These are phyloP conservation scores for Polyodon spathula DNA, from an alignment of 2,113 vertebrate species.

Conservation along the genomic window DNA sequence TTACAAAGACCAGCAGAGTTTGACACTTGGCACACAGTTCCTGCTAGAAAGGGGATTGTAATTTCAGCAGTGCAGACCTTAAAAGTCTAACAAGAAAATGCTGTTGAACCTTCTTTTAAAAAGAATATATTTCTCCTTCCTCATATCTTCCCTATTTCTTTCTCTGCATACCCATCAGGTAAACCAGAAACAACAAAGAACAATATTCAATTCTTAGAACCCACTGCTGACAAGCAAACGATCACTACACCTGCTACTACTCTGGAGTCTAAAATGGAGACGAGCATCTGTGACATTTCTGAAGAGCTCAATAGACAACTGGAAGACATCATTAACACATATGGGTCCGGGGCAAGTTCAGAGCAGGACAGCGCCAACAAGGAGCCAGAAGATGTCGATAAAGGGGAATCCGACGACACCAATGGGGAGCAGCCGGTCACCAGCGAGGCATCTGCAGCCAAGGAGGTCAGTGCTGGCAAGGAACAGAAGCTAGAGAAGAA, in stretches of 20 bases:
- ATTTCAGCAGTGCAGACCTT: no score
- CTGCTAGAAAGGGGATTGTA: no score
- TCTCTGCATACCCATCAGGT: not conserved
- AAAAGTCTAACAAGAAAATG: no score
- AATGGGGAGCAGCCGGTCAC: conserved; percentile 34
- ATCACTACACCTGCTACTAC: not conserved
- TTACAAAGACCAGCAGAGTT: no score
- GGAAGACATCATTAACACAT: conserved; percentile 76
- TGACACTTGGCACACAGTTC: no score
- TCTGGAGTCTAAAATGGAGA: conserved; percentile 4
- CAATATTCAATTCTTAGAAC: conserved; percentile 24
- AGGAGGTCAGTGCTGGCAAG: conserved; percentile 57
- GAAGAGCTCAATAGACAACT: conserved; percentile 68
- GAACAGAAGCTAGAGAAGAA: conserved; percentile 91
- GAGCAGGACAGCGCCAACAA: conserved; percentile 30
- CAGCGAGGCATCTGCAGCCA: conserved; percentile 39
- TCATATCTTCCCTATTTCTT: not conserved
- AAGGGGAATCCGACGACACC: conserved; percentile 49
- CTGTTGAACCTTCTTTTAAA: no score
- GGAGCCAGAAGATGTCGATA: conserved; percentile 30
- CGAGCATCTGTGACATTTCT: conserved; percentile 40
- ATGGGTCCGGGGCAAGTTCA: conserved; percentile 48
- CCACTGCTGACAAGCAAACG: no score
- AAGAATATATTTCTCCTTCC: not conserved
- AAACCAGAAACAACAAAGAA: conserved; percentile 60